phyloP scores from a whole-genome alignment of 2,113 vertebrate species.

The Suricata suricatta region DNA sequence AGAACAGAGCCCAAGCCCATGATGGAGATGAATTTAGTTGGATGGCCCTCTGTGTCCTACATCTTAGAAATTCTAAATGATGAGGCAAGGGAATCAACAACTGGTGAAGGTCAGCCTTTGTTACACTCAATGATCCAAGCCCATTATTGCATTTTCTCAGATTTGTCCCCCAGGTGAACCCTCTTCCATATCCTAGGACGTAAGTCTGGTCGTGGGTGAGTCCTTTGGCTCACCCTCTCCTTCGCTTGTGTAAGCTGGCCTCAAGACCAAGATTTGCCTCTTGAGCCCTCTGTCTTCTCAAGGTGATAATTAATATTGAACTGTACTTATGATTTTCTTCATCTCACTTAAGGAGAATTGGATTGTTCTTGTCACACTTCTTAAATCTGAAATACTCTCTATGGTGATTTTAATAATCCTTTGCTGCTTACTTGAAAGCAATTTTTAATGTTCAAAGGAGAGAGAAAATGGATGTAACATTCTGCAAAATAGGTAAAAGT shows the following conservation, averaged over 20 bases:
- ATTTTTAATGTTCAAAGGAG: conserved; percentile 55
- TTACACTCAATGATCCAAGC: too few species aligned
- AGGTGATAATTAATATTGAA: conserved; percentile 54
- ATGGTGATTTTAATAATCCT: conserved; percentile 35
- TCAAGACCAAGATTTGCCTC: neutral
- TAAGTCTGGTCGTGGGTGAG: too few species aligned
- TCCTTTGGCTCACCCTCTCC: accelerated
- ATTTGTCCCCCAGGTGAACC: neutral
- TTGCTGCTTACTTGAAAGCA: conserved; percentile 51
- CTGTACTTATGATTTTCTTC: neutral
- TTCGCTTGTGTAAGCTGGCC: accelerated
- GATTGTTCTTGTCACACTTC: conserved; percentile 66
- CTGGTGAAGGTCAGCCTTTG: neutral
- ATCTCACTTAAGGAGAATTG: conserved; percentile 38
- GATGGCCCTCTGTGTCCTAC: neutral
- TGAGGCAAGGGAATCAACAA: neutral
- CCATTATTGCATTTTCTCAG: neutral
- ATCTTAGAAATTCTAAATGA: neutral
- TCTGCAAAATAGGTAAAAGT: neutral
- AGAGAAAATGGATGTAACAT: neutral
- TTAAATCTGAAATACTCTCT: neutral
- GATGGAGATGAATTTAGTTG: neutral
- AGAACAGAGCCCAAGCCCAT: neutral
- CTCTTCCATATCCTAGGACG: neutral
- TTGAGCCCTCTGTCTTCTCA: neutral